These are phyloP conservation scores for Masnerella sp. DNA, from an alignment of 2,888 invertebrate genomes.

Conservation along the genomic window DNA sequence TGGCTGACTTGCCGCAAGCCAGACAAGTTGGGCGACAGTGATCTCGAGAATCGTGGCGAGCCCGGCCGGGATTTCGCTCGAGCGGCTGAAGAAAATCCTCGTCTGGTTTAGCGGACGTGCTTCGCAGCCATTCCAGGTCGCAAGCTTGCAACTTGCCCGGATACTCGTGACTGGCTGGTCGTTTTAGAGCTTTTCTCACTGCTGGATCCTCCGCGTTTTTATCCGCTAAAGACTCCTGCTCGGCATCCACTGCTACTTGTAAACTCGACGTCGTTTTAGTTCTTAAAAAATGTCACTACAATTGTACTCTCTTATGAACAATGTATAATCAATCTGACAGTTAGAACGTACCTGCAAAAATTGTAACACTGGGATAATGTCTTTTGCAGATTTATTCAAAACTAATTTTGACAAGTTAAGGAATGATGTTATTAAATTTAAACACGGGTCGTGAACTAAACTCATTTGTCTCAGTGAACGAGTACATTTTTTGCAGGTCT, in stretches of 20 bases:
- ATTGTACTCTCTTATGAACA: constrained; percentile 23
- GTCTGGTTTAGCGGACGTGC: constrained; percentile 34
- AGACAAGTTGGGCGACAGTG: neutral
- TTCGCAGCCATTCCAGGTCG: constrained; percentile 39
- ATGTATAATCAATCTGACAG: neutral
- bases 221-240: constrained; percentile 26
- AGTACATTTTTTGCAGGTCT: too few species aligned
- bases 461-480: too few species aligned
- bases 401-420: neutral
- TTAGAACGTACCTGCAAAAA: neutral
- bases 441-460: too few species aligned
- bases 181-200: constrained; percentile 36
- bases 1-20: too few species aligned
- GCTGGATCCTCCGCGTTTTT: constrained; percentile 4
- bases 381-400: too few species aligned
- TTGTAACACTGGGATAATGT: too few species aligned
- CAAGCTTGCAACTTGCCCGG: constrained; percentile 18
- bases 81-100: constrained; percentile 38
- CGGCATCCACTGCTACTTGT: constrained; percentile 42
- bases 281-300: constrained; percentile 45
- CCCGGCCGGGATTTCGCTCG: constrained; percentile 27
- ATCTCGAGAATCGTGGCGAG: constrained; percentile 1
- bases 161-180: constrained; percentile 49
- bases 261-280: constrained; percentile 44
- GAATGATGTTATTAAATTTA: too few species aligned